Evolutionary conservation across 2,797 vertebrate species (phyloP), one percentile per base, ranked within the genome.

Genomic region (Sarcoramphus papa): DNA sequence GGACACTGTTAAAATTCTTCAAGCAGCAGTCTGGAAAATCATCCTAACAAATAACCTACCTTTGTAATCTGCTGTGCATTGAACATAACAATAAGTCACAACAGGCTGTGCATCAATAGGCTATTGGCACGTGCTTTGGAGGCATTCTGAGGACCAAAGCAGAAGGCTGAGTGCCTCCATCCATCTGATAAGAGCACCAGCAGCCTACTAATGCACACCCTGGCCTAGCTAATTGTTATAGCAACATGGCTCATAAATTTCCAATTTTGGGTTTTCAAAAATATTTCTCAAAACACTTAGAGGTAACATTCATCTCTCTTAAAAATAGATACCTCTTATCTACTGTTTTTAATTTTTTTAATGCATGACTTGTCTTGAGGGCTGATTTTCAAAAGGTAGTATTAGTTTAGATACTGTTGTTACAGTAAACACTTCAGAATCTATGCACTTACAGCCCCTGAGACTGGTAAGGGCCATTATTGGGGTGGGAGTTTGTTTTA

Each of bases 1-100:
- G 90, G 97, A 96, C 12, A 12, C 69, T 89, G 88, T 90, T 97
- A 93, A 96, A 94, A 97, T 95, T 74, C 85, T 93, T 97, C 91
- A 95, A 94, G 74, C 88, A 97, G 63, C 57, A 60, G 94, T 43
- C 47, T 69, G 73, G 92, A 95, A 97, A 97, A 95, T 62, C 87
- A 80, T 27, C 35, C 95, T 97, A 96, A 95, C 92, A 96, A 97
- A 90, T 54, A 92, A 92, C 84, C 74, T 83, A 87, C 89, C 92
- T 84, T 76, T 74, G 59, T 90, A 94, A 57, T 72, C 80, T 50
- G 59, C 86, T 88, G 87, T 81, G 69, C 57, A 63, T 21, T 89
- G 95, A 95, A 90, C 4, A 14, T 19, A 92, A 90, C 84, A 95
- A 7, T 86, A 93, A 92, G 85, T 77, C 88, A 93, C 93, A 94